Evolutionary conservation across 1,140 invertebrate genomes (phyloP).

Genomic region (Glossosoma conforme): DNA sequence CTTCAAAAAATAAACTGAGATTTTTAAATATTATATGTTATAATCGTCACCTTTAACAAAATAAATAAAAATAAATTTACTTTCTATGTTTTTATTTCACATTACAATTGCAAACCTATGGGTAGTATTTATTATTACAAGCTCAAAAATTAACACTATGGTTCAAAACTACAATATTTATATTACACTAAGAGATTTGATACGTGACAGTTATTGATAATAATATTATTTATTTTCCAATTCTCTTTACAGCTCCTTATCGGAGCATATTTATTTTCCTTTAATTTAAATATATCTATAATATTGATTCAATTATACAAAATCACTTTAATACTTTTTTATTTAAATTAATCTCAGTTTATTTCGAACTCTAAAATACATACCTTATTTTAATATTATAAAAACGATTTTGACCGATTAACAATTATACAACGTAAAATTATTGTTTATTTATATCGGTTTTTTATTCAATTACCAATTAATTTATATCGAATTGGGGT

Average conservation of each 20-base stretch:
- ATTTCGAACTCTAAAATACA: slow-evolving; percentile 21
- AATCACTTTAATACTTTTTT: too few relatives aligned
- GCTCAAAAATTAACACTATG: too few relatives aligned
- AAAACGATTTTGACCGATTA: slow-evolving; percentile 30
- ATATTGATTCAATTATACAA: too few relatives aligned
- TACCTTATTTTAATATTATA: slow-evolving; percentile 27
- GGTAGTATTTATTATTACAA: too few relatives aligned
- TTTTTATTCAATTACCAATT: slow-evolving; percentile 18
- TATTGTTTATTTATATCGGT: slow-evolving; percentile 17
- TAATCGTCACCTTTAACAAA: too few relatives aligned
- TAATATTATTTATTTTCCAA: too few relatives aligned
- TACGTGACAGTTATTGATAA: too few relatives aligned
- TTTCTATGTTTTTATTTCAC: slow-evolving; percentile 2
- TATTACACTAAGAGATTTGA: too few relatives aligned
- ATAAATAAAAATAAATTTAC: not conserved
- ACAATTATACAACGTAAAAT: slow-evolving; percentile 29
- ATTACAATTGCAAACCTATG: not conserved
- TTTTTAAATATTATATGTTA: not conserved
- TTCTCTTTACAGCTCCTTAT: too few relatives aligned
- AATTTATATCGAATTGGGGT: slow-evolving; percentile 4
- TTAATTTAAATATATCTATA: too few relatives aligned
- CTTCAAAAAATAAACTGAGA: slow-evolving; percentile 16
- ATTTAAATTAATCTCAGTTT: slow-evolving; percentile 12
- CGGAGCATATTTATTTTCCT: too few relatives aligned
- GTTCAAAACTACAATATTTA: too few relatives aligned